Conservation (phyloP, 2,113 vertebrate genomes). For the Pipa parva region DNA sequence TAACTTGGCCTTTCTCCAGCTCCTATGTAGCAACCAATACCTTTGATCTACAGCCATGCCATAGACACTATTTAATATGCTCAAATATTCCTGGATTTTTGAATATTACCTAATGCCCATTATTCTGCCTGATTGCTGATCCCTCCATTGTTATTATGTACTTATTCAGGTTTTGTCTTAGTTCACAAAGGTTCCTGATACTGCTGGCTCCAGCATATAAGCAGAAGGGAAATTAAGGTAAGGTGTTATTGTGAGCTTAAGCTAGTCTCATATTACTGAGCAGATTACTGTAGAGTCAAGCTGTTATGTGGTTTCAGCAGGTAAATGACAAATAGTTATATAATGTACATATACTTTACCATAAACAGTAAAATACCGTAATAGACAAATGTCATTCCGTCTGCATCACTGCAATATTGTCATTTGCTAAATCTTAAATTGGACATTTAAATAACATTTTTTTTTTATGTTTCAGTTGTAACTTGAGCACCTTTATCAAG, state of each 20-base stretch:
- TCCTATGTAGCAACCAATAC: background rate
- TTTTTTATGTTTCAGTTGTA: no score
- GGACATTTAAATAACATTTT: no score
- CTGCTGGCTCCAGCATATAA: constrained; percentile 41
- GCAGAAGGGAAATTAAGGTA: constrained; percentile 52
- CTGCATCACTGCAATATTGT: no score
- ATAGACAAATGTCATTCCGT: background rate
- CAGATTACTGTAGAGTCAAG: constrained; percentile 35
- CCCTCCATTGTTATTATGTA: constrained; percentile 45
- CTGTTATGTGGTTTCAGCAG: constrained; percentile 54
- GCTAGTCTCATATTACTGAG: constrained; percentile 50
- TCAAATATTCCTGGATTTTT: background rate
- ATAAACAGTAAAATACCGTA: background rate
- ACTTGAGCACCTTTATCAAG: no score
- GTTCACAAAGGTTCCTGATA: constrained; percentile 56
- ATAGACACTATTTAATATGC: constrained; percentile 1
- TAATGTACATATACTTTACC: background rate
- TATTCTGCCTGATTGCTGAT: constrained; percentile 44
- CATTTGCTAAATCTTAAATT: no score
- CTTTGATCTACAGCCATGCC: constrained; percentile 4
- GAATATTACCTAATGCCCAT: constrained; percentile 44
- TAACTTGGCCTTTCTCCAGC: background rate
- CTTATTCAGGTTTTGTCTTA: constrained; percentile 47
- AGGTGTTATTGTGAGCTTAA: constrained; percentile 45
- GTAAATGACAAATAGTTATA: constrained; percentile 37